Evolutionary conservation across 2,888 invertebrate species (phyloP).

Genomic region (Tetramorium bicarinatum): DNA sequence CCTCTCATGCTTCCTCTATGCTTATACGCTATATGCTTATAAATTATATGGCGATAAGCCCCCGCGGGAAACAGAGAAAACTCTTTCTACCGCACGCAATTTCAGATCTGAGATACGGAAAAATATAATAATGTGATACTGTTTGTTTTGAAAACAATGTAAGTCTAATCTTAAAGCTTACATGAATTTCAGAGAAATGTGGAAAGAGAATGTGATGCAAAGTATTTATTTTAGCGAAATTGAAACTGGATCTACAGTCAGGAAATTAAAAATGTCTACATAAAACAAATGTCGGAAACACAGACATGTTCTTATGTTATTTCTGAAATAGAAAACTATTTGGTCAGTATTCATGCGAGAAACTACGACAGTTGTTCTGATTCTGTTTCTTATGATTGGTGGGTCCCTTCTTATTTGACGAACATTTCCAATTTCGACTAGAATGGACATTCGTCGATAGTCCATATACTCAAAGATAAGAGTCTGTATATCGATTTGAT

Average conservation of each 20-base stretch:
- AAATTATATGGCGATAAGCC: conserved; percentile 44
- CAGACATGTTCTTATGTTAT: not conserved
- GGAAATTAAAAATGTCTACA: not conserved
- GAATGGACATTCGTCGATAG: conserved; percentile 39
- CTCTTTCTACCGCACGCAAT: conserved; percentile 15
- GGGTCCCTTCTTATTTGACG: conserved; percentile 4
- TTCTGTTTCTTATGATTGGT: conserved; percentile 9
- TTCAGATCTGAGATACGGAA: conserved; percentile 17
- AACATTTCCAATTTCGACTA: conserved; percentile 39
- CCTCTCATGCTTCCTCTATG: not conserved
- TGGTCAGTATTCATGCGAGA: conserved; percentile 3
- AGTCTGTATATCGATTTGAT: conserved; percentile 34
- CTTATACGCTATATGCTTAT: conserved; percentile 33
- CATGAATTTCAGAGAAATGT: conserved; percentile 13
- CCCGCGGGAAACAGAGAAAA: not conserved
- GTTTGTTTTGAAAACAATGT: conserved; percentile 13
- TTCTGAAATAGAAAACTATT: not conserved
- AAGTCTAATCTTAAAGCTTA: conserved; percentile 20
- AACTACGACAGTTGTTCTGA: not conserved
- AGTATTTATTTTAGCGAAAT: not conserved
- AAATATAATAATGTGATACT: not conserved
- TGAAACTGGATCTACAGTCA: not conserved
- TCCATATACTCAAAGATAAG: conserved; percentile 32
- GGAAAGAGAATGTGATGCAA: not conserved
- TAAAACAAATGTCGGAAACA: conserved; percentile 1